Evolutionary conservation across 2,113 vertebrate genomes (phyloP).

Genomic region (Hypanus sabinus): DNA sequence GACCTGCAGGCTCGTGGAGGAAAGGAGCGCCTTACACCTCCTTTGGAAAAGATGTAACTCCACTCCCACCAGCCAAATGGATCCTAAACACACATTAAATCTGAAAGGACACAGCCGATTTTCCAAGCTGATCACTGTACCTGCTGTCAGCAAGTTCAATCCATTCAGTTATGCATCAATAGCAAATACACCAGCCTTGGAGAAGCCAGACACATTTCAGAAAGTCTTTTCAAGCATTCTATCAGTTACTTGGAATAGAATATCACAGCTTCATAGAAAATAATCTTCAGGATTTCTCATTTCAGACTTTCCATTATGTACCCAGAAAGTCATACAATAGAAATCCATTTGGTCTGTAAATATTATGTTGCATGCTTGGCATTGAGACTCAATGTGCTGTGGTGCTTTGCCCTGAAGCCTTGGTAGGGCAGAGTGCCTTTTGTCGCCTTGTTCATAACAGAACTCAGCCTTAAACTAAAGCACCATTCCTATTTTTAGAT

Average conservation of each 20-base stretch:
- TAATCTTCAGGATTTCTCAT: neutral
- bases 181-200: neutral
- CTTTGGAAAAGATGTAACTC: too few relatives aligned
- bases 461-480: neutral
- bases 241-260: neutral
- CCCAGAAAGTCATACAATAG: neutral
- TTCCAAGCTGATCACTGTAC: neutral
- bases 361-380: neutral
- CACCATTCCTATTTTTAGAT: neutral
- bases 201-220: neutral
- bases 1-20: too few relatives aligned
- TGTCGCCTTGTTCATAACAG: neutral
- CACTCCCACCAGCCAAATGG: neutral
- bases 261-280: neutral
- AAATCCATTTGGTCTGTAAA: neutral
- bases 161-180: neutral
- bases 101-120: neutral
- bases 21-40: too few relatives aligned
- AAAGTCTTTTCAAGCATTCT: neutral
- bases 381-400: neutral
- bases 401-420: neutral
- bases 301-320: slow-evolving; percentile 6
- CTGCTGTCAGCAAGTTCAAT: neutral
- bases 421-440: neutral
- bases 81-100: neutral